Conservation (phyloP, 1,140 invertebrate species). For the Bilobella aurantiaca region DNA sequence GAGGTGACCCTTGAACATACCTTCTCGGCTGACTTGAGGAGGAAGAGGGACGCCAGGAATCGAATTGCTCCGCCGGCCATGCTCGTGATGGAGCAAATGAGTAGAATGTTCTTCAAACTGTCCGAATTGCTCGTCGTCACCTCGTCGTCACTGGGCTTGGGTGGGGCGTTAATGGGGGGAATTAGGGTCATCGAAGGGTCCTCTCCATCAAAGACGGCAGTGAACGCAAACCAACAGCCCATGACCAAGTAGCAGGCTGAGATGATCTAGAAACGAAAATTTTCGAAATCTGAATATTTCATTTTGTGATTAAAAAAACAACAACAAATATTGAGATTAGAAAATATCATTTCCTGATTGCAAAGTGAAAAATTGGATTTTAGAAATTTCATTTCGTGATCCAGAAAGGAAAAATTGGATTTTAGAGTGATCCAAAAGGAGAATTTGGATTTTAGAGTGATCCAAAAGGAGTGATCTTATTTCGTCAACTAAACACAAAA, state of each 20-base stretch:
- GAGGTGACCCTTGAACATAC: too few relatives aligned
- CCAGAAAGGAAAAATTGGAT: too few relatives aligned
- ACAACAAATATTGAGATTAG: too few relatives aligned
- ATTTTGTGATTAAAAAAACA: too few relatives aligned
- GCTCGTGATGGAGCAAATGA: conserved; percentile 30
- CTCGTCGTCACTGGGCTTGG: conserved; percentile 9
- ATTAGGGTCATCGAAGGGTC: conserved; percentile 3
- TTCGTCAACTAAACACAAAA: too few relatives aligned
- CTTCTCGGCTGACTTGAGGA: conserved; percentile 30
- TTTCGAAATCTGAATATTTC: background rate
- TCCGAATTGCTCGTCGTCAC: background rate
- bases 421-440: too few relatives aligned
- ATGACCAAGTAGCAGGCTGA: conserved; percentile 28
- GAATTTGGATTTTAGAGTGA: too few relatives aligned
- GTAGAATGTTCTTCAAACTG: conserved; percentile 26
- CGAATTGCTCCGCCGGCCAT: conserved; percentile 29
- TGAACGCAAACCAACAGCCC: conserved; percentile 35
- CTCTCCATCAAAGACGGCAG: conserved; percentile 22
- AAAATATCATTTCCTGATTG: too few relatives aligned
- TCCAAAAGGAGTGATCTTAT: too few relatives aligned
- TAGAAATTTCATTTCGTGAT: too few relatives aligned
- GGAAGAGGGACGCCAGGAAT: conserved; percentile 28
- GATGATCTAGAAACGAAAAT: conserved; percentile 17
- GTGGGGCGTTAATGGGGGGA: background rate
- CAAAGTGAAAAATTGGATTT: too few relatives aligned